phyloP scores from a whole-genome alignment of 2,888 invertebrate genomes.

The Agelastica alni region DNA sequence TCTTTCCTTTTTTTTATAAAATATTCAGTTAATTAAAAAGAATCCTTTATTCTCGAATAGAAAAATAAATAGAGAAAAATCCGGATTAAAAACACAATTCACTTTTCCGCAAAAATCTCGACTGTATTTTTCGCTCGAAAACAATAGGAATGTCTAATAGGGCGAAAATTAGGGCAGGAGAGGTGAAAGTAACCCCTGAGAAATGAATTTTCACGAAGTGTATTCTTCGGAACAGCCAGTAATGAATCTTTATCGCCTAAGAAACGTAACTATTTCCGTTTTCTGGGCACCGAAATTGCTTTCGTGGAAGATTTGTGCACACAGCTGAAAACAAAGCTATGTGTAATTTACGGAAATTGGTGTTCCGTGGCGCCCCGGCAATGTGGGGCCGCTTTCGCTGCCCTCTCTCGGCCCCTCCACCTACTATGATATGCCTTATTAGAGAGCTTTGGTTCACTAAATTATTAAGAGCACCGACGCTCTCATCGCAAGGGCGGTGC shows the following conservation, averaged over 20 bases:
- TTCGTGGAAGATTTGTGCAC: conserved; percentile 60
- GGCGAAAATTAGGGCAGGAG: conserved; percentile 26
- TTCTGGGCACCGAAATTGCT: conserved; percentile 55
- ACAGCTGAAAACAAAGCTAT: conserved; percentile 60
- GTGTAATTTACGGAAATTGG: conserved; percentile 62
- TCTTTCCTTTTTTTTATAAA: too few relatives aligned
- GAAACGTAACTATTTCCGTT: conserved; percentile 56
- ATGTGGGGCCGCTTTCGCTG: conserved; percentile 23
- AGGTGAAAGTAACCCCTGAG: conserved; percentile 36
- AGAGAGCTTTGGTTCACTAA: conserved; percentile 37
- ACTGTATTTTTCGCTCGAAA: conserved; percentile 18
- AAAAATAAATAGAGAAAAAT: conserved; percentile 6
- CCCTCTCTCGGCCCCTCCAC: conserved; percentile 31
- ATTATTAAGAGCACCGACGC: conserved; percentile 44
- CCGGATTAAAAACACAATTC: conserved; percentile 14
- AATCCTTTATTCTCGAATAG: background rate
- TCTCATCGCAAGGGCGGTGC: conserved; percentile 22
- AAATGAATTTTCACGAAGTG: conserved; percentile 50
- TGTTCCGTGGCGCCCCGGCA: conserved; percentile 47
- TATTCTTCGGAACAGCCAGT: conserved; percentile 50
- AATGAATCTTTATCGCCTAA: conserved; percentile 59
- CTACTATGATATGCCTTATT: conserved; percentile 49
- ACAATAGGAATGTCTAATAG: conserved; percentile 26
- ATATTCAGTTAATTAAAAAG: background rate
- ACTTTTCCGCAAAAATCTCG: conserved; percentile 19